Base-by-base conservation (phyloP, 2,888 invertebrate genomes). In the Euplexia lucipara region DNA sequence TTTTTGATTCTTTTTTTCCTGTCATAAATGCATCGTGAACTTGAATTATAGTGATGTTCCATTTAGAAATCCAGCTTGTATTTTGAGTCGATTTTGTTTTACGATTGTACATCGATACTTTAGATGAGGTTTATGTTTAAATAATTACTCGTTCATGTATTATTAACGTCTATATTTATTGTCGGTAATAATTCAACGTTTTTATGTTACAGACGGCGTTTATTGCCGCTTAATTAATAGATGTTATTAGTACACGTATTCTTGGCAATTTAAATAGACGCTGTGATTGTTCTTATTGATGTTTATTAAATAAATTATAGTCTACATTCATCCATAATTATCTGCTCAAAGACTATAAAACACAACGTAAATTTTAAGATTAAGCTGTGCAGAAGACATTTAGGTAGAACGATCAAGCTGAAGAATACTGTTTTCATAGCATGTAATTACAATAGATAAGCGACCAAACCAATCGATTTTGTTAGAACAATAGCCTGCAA, bases 151-250 rank as follows among this genome's bases (percentile, higher is more conserved):
- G 49, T 70, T 70, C 75, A 64, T 62, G 72, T 75, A 60, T 70
- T 69, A 76, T 74, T 79, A 71, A 74, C 26, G 56, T 74, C 49
- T 71, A 26, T 68, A 69, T 76, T 77, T 79, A 79, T 69, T 74
- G 66, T 39, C 14, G 52, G 71, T 60, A 59, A 78, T 70, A 77
- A 58, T 57, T 77, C 61, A 75, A 59, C 34, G 60, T 68, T 75
- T 79, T 79, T 79, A 79, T 77, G 70, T 66, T 57, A 22, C 48
- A 64, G 47, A 47, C 49, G 52, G 57, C 44, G 42, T 75, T 61
- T 57, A 75, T 69, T 75, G 47, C 58, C 44, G 48, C 47, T 77
- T 71, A 79, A 74, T 77, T 77, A 77, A 77, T 74, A 67, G 53
- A 71, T 45, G 63, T 65, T 62, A 75, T 77, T 75, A 77, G 62